Conservation (phyloP, 2,797 vertebrate genomes). For the Gallinago solitaria region DNA sequence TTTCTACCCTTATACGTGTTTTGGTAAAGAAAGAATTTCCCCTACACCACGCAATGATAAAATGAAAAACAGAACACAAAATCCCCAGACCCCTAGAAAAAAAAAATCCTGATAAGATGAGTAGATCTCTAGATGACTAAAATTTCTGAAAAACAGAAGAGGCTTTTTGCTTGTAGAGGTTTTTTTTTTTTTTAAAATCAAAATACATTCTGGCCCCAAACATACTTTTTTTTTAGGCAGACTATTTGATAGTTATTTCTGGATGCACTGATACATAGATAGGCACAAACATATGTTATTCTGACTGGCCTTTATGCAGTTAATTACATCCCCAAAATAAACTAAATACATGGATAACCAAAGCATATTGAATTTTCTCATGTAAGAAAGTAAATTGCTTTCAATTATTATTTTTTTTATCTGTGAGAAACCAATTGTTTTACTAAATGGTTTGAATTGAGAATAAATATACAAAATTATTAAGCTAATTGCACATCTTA, state of each 20-base stretch:
- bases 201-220: neutral
- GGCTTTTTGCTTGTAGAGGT: rapidly evolving
- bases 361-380: neutral
- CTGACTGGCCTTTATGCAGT: neutral
- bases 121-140: neutral
- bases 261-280: neutral
- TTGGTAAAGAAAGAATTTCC: neutral
- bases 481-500: neutral
- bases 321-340: neutral
- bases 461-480: slow-evolving; percentile 19
- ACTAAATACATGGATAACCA: neutral
- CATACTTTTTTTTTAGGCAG: neutral
- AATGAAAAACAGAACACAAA: neutral
- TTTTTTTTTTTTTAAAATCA: neutral
- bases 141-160: neutral
- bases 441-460: neutral
- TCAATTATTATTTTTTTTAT: slow-evolving; percentile 12
- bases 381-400: slow-evolving; percentile 5
- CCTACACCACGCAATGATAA: neutral
- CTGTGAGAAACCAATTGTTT: neutral
- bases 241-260: neutral
- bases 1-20: neutral
- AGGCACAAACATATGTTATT: neutral
- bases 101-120: neutral
- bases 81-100: neutral